Evolutionary conservation across 2,113 vertebrate genomes (phyloP), one percentile per base, ranked within the genome.

Genomic region (Sinocyclocheilus anophthalmus): DNA sequence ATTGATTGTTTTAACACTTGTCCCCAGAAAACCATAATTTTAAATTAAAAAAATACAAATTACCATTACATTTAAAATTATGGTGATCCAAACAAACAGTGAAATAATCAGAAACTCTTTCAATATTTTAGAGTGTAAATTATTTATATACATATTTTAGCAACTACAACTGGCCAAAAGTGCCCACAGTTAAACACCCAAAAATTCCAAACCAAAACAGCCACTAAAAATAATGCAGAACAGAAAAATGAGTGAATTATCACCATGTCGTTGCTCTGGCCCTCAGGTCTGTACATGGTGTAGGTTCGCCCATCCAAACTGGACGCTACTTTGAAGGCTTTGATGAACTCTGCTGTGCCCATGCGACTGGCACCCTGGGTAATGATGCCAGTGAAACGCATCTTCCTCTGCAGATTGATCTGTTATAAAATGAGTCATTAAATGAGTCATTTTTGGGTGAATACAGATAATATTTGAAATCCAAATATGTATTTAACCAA

Each of bases 281-380:
- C 94, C 0, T 94, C 91, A 0, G 89, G 89, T 83, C 95, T 95
- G 92, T 92, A 94, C 88, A 95, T 93, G 67, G 91, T 94, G 94
- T 96, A 99, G 0, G 89, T 94, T 1, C 80, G 92, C 7, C 98
- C 97, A 0, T 97, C 94, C 8, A 94, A 86, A 88, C 98, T 98
- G 88, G 96, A 96, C 0, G 96, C 94, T 8, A 99, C 94, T 88
- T 97, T 98, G 93, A 96, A 99, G 82, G 93, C 89, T 0, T 95
- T 96, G 72, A 99, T 90, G 2, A 94, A 99, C 90, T 99, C 97
- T 0, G 93, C 89, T 1, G 91, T 90, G 20, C 97, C 97, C 3
- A 95, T 93, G 0, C 97, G 97, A 84, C 97, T 95, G 50, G 98
- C 98, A 0, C 98, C 98, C 91, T 99, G 98, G 0, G 95, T 98